Evolutionary conservation across 2,888 invertebrate genomes (phyloP), one percentile per base, ranked within the genome.

Genomic region (Philopedon plagiatum): DNA sequence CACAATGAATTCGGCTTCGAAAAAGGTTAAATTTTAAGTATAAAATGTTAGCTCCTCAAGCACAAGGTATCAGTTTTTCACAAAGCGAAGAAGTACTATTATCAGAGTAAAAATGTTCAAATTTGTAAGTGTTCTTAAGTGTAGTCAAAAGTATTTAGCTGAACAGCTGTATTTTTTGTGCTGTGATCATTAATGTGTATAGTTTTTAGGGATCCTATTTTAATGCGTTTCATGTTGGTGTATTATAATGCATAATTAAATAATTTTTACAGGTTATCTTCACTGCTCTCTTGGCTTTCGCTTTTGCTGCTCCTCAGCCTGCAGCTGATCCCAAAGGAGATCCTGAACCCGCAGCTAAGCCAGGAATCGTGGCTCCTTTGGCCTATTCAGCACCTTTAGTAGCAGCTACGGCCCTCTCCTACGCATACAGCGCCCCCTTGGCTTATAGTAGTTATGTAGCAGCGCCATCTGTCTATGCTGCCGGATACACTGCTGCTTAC

Each of bases 381-480:
- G 61, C 61, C 15, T 61, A 66, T 51, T 66, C 61, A 29, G 37
- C 71, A 0, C 71, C 71, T 7, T 21, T 71, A 18, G 51, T 66
- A 19, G 60, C 60, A n/a, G 66, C 66, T 8, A 66, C 71, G 15
- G 65, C 65, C 41, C 21, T 51, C 1, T 37, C 51, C 11, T 23
- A 62, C 7, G 60, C 72, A 5, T 73, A 73, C 64, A 58, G 51
- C 56, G 46, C 68, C 4, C 54, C 61, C 9, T 62, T 29, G 5
- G 58, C 67, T n/a, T 73, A 73, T 51, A 68, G 54, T 29, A 57
- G 63, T 5, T 71, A 71, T 13, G 64, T 46, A 18, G 51, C 64
- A 34, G 39, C 49, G 18, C 70, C 70, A 15, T 19, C 64, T 13
- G 60, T 58, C 5, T 71, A 71, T 26, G 58, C 58, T 34, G 58